Percentiles rank a stretch among this genome's conserved stretches.
These are phyloP conservation scores for Montipora capricornis DNA, from an alignment of 64 coral and sea anemone genomes.

Conservation along the genomic window DNA sequence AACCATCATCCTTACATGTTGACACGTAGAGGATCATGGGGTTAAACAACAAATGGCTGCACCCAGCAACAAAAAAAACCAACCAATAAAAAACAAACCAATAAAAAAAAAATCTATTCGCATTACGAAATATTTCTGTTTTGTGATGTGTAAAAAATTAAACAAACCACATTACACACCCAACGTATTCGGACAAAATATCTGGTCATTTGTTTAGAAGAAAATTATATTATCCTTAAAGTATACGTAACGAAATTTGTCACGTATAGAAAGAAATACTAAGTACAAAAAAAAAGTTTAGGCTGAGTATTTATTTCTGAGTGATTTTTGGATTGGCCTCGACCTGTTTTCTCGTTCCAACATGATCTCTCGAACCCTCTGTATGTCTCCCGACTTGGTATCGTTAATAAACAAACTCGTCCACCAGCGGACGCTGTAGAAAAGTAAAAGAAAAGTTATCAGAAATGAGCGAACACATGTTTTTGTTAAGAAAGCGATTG, in stretches of 20 bases:
- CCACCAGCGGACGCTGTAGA: conserved; percentile 88
- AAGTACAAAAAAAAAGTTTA: too few relatives aligned
- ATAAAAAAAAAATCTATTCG: too few relatives aligned
- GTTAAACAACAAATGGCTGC: too few relatives aligned
- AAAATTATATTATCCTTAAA: neutral
- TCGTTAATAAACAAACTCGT: conserved; percentile 99
- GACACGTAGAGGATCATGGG: too few relatives aligned
- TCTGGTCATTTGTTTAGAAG: neutral
- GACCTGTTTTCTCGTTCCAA: conserved; percentile 89
- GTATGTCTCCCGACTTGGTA: conserved; percentile 88
- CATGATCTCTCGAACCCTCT: conserved; percentile 88
- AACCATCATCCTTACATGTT: too few relatives aligned
- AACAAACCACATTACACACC: neutral
- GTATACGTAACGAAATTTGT: neutral
- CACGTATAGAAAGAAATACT: neutral
- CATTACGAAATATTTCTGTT: neutral
- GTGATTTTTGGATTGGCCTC: neutral
- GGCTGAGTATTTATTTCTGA: neutral
- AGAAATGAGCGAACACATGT: neutral
- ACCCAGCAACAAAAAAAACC: too few relatives aligned
- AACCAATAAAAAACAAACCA: too few relatives aligned
- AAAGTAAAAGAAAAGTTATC: neutral
- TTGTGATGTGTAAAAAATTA: neutral
- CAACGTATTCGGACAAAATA: neutral
- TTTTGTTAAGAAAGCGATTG: neutral